A percentile compares a stretch with the other conserved stretches of the same genome.
Conservation (phyloP, 2,888 invertebrate species). For the Lasioglossum marginatum region DNA sequence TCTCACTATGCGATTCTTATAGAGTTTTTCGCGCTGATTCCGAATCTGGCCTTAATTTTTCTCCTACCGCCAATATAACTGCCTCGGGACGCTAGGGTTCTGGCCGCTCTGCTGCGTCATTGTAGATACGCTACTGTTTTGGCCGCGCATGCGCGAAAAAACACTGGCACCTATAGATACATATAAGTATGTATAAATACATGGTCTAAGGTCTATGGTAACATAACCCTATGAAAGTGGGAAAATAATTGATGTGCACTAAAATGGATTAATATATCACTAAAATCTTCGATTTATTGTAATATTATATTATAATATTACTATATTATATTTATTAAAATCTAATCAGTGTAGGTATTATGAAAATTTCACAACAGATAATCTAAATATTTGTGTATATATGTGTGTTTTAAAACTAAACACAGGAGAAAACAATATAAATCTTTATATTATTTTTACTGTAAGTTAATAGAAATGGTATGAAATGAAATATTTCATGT, state of each 20-base stretch:
- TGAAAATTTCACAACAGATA: slow-evolving; percentile 4
- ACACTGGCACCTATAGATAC: too few species aligned
- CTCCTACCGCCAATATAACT: too few species aligned
- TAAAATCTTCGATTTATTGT: not conserved
- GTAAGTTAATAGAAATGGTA: not conserved
- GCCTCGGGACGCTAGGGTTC: too few species aligned
- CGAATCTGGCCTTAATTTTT: too few species aligned
- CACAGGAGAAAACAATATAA: not conserved
- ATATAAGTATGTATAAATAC: too few species aligned
- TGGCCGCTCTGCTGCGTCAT: too few species aligned
- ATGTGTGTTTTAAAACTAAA: not conserved
- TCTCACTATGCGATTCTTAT: too few species aligned
- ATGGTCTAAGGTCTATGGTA: too few species aligned
- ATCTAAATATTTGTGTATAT: slow-evolving; percentile 16
- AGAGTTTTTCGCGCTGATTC: too few species aligned
- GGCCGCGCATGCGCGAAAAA: too few species aligned
- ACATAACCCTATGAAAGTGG: not conserved
- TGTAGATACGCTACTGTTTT: too few species aligned
- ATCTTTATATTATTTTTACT: not conserved
- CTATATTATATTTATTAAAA: not conserved
- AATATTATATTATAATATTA: not conserved
- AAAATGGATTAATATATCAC: not conserved
- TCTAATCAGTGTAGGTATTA: not conserved
- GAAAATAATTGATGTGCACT: not conserved
- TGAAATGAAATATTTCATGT: not conserved